Percentiles rank a stretch among this genome's conserved stretches.
phyloP scores from a whole-genome alignment of 2,797 vertebrate genomes.

The Sarcophilus harrisii region DNA sequence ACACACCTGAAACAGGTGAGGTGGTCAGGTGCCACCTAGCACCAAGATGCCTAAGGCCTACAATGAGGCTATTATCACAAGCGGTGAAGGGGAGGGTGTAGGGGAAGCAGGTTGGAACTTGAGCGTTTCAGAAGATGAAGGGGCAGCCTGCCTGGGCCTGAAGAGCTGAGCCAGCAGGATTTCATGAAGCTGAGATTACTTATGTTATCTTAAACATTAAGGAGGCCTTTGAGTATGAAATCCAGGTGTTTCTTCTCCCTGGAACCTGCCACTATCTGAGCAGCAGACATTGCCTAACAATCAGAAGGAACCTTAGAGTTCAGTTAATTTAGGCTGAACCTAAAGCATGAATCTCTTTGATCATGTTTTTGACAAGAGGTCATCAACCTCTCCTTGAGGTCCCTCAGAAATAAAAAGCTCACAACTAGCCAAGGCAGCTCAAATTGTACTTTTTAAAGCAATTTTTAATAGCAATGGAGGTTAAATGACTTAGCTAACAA shows the following conservation, averaged over 20 bases:
- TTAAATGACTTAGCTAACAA: background rate
- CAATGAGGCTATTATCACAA: background rate
- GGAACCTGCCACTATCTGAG: background rate
- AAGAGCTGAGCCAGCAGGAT: constrained; percentile 17
- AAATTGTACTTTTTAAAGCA: background rate
- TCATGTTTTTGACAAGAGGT: background rate
- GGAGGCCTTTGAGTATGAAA: background rate
- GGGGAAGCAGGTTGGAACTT: background rate
- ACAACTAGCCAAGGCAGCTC: background rate
- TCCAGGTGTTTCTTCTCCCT: background rate
- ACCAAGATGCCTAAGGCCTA: background rate
- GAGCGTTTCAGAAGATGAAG: background rate
- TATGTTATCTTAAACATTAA: background rate
- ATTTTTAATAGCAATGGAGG: background rate
- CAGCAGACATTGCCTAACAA: background rate
- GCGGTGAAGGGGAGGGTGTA: background rate
- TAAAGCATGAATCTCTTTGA: background rate
- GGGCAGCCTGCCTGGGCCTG: background rate
- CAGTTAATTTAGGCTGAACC: background rate
- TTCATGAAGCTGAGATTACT: background rate
- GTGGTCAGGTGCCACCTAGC: background rate
- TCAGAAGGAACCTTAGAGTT: background rate
- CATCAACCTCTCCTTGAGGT: background rate
- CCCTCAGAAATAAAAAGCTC: background rate
- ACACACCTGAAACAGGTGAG: background rate